Conservation (phyloP, 2,797 vertebrate genomes). For the Lerista edwardsae region DNA sequence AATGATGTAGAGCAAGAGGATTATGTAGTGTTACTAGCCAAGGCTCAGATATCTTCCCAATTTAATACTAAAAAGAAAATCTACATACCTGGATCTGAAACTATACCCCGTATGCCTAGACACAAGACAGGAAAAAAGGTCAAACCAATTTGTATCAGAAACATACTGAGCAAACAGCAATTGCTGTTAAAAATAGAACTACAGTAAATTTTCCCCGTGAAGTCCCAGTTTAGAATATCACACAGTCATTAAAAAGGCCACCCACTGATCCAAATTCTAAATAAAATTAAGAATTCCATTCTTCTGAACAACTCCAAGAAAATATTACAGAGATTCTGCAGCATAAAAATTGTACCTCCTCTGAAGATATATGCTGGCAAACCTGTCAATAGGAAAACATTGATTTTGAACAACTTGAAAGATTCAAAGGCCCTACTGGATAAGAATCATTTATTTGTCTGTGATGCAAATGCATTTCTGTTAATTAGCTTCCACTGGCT, state of each 20-base stretch:
- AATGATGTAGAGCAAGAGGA: no score
- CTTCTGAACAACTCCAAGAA: constrained; percentile 28
- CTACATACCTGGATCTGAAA: constrained; percentile 1
- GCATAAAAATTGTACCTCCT: neutral
- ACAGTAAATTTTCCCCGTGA: constrained; percentile 31
- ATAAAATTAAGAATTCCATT: constrained; percentile 40
- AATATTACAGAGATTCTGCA: neutral
- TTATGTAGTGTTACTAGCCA: accelerated
- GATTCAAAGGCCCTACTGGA: neutral
- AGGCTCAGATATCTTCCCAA: constrained; percentile 4
- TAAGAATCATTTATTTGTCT: neutral
- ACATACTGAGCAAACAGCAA: constrained; percentile 39
- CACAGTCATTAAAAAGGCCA: constrained; percentile 35
- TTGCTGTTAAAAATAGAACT: neutral
- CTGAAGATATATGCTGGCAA: neutral
- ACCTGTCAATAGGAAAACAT: constrained; percentile 2
- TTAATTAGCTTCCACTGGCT: neutral
- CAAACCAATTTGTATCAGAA: constrained; percentile 16
- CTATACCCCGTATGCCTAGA: neutral
- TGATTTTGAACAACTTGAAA: neutral
- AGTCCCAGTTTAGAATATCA: constrained; percentile 27
- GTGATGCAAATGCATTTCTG: neutral
- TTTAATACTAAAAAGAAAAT: neutral
- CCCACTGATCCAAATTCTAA: constrained; percentile 27
- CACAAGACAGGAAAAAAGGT: neutral